A percentile compares a stretch with the other conserved stretches of the same genome.
phyloP scores from a whole-genome alignment of 2,888 invertebrate species.

The Hypomecis atomaria region DNA sequence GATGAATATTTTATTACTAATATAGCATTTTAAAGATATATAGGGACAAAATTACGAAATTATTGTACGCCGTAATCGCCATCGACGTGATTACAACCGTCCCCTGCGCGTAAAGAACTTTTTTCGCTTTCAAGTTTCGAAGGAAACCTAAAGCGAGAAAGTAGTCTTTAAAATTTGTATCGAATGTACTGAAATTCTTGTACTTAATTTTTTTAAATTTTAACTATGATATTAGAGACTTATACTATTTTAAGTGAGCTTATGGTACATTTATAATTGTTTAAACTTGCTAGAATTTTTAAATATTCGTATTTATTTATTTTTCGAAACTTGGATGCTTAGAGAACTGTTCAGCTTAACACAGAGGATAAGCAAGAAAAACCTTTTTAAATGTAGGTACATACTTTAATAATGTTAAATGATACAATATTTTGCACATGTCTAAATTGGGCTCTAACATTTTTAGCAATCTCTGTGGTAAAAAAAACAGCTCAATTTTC shows the following conservation, averaged over 20 bases:
- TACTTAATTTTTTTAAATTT: constrained; percentile 23
- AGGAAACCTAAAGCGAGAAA: constrained; percentile 72
- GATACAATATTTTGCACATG: too few species aligned
- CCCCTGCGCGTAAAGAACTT: constrained; percentile 36
- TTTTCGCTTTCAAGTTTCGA: constrained; percentile 73
- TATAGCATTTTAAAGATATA: not conserved
- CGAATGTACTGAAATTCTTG: constrained; percentile 41
- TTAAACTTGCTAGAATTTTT: not conserved
- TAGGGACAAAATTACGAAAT: too few species aligned
- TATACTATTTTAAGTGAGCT: not conserved
- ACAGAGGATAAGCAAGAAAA: not conserved
- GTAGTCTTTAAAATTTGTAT: constrained; percentile 40
- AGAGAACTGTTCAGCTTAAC: constrained; percentile 1
- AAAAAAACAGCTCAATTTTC: constrained; percentile 12
- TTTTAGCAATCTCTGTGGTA: not conserved
- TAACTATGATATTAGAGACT: too few species aligned
- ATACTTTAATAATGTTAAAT: too few species aligned
- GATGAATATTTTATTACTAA: constrained; percentile 12
- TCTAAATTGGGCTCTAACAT: not conserved
- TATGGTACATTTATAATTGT: too few species aligned
- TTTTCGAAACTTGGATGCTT: constrained; percentile 17
- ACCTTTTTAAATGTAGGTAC: too few species aligned
- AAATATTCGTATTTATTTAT: not conserved
- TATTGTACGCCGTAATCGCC: too few species aligned
- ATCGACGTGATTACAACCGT: not conserved